Base-by-base conservation (phyloP, 2,888 invertebrate species). In the Heliconius charithonia region DNA sequence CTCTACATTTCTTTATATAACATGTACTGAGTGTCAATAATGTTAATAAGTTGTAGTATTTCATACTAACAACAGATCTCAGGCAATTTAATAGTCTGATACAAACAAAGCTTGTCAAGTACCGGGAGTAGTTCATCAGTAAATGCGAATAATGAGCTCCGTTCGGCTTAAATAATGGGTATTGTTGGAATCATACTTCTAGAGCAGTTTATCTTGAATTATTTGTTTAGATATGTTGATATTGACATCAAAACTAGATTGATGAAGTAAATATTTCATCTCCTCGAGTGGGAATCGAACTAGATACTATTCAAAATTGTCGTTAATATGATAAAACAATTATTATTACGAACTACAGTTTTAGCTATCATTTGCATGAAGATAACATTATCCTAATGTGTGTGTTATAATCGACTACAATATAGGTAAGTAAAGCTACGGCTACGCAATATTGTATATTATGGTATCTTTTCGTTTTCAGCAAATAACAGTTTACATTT, bases 81-180 rank as follows among this genome's bases (percentile, higher is more conserved):
- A 41, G 41, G 27, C 32, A 76, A 76, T 69, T 37, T 59, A 56
- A 27, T 69, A 41, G 37, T 59, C 27, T 29, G 56, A 19, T 37
- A 56, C 37, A 69, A 69, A 76, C 76, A 69, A 76, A 27, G 76
- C 67, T 63, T 76, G 67, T 66, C 67, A 70, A 45, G 45, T 71
- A 76, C 74, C 27, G 37, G 25, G 37, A 27, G 27, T n/a, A 59
- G 56, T 72, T 56, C 51, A 71, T 71, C 71, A 71, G 19, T 71
- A 71, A 56, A 71, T 67, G 51, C 27, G 25, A 71, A 29, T 63
- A 41, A 74, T 63, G n/a, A 73, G 73, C 27, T 62, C 25, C 12
- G 19, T 32, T 73, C 37, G 59, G n/a, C 56, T 25, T 37, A 59
- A 59, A 27, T 41, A 41, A 62, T 41, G 63, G 22, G 32, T 32